Conservation (phyloP, 2,797 vertebrate genomes). For the Sphenopsis melanotis region DNA sequence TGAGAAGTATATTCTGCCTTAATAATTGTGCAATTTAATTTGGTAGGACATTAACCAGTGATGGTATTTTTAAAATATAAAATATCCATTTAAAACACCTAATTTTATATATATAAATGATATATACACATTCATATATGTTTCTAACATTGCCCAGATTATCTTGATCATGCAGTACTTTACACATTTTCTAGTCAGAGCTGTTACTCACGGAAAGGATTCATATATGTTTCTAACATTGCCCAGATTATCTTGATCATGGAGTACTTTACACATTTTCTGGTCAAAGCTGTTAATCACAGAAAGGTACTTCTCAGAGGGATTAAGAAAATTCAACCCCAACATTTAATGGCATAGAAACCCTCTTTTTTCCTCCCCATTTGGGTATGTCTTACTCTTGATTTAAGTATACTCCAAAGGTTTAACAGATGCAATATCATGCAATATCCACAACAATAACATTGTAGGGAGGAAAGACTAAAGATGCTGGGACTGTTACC, state of each 20-base stretch:
- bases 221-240: background rate
- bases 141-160: background rate
- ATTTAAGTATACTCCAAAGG: background rate
- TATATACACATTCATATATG: background rate
- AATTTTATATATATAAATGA: background rate
- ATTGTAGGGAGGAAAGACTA: background rate
- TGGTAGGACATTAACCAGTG: background rate
- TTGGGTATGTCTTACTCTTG: background rate
- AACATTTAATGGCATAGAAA: background rate
- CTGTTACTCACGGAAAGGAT: background rate
- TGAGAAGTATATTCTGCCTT: background rate
- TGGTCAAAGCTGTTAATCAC: background rate
- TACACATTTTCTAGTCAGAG: background rate
- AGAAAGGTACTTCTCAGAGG: background rate
- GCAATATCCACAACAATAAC: background rate
- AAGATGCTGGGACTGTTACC: background rate
- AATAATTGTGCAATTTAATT: background rate
- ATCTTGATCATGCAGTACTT: background rate
- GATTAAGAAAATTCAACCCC: background rate
- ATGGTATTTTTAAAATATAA: background rate
- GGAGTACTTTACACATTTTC: background rate
- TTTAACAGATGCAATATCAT: background rate
- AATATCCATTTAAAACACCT: background rate
- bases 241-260: background rate
- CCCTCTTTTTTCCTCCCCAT: background rate